A percentile compares a stretch with the other conserved stretches of the same genome.
Conservation (phyloP, 2,888 invertebrate genomes). For the Philopedon plagiatum region DNA sequence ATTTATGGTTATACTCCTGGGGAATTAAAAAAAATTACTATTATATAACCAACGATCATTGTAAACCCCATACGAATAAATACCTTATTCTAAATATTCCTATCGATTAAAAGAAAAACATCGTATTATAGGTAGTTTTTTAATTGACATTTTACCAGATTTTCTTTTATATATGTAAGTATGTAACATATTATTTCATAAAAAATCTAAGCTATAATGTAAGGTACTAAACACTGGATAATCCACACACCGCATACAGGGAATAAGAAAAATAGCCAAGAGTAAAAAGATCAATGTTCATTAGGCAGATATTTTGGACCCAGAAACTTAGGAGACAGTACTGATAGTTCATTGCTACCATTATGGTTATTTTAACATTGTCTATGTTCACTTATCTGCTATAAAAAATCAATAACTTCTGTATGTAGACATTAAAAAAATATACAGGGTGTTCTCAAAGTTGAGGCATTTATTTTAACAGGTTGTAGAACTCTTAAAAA, state of each 20-base stretch:
- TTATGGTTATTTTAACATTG: too few species aligned
- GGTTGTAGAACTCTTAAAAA: too few species aligned
- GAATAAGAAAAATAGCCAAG: slow-evolving; percentile 10
- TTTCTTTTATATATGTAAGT: slow-evolving; percentile 17
- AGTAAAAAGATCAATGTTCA: background rate
- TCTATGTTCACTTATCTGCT: too few species aligned
- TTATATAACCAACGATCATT: background rate
- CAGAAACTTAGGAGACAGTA: too few species aligned
- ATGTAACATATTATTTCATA: slow-evolving; percentile 10
- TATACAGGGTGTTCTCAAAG: too few species aligned
- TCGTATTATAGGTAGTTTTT: slow-evolving; percentile 17
- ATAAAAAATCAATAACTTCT: too few species aligned
- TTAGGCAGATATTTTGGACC: too few species aligned
- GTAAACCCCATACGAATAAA: slow-evolving; percentile 10
- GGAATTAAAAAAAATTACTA: background rate
- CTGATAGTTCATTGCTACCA: too few species aligned
- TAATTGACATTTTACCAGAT: slow-evolving; percentile 27
- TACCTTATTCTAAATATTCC: background rate
- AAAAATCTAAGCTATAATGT: slow-evolving; percentile 53
- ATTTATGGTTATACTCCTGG: background rate
- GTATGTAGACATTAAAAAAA: too few species aligned
- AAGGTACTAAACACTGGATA: slow-evolving; percentile 59
- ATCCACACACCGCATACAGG: slow-evolving; percentile 13
- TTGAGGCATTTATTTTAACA: too few species aligned
- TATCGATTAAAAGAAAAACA: slow-evolving; percentile 13